phyloP scores from a whole-genome alignment of 2,888 invertebrate genomes.

The Meta bourneti region DNA sequence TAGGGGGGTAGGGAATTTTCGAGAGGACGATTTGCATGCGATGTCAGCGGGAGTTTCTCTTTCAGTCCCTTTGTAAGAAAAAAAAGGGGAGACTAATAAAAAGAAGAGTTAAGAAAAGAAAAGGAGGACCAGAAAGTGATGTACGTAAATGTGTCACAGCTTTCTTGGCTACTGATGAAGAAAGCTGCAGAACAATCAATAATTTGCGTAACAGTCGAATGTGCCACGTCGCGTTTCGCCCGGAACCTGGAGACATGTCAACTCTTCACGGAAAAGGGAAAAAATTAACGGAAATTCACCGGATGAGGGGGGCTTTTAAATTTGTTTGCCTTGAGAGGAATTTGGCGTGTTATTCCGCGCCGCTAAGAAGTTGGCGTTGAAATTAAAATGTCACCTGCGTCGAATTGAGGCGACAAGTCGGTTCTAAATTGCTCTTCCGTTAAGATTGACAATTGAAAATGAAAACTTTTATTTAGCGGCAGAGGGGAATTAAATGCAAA shows the following conservation, averaged over 20 bases:
- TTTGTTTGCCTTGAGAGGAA: conserved; percentile 49
- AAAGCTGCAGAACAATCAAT: conserved; percentile 69
- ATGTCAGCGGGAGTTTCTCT: conserved; percentile 69
- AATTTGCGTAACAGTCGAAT: conserved; percentile 66
- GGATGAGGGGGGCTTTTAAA: conserved; percentile 52
- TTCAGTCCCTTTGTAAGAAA: background rate
- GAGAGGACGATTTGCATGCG: conserved; percentile 68
- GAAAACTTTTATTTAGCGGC: too few relatives aligned
- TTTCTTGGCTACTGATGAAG: conserved; percentile 53
- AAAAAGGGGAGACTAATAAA: background rate
- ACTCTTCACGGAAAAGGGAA: conserved; percentile 41
- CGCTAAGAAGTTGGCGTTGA: conserved; percentile 5
- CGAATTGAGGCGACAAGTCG: background rate
- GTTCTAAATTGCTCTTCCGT: background rate
- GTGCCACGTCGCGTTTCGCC: background rate
- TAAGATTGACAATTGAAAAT: too few relatives aligned
- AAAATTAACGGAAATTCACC: conserved; percentile 63
- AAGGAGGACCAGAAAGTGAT: conserved; percentile 41
- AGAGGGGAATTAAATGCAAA: too few relatives aligned
- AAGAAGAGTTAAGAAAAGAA: background rate
- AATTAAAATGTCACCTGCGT: conserved; percentile 43
- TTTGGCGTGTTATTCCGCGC: background rate
- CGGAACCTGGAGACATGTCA: conserved; percentile 50
- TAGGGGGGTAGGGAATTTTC: conserved; percentile 1
- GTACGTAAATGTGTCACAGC: conserved; percentile 68